Base-by-base conservation (phyloP, 2,888 invertebrate genomes). In the Rhamphomyia laevipes region DNA sequence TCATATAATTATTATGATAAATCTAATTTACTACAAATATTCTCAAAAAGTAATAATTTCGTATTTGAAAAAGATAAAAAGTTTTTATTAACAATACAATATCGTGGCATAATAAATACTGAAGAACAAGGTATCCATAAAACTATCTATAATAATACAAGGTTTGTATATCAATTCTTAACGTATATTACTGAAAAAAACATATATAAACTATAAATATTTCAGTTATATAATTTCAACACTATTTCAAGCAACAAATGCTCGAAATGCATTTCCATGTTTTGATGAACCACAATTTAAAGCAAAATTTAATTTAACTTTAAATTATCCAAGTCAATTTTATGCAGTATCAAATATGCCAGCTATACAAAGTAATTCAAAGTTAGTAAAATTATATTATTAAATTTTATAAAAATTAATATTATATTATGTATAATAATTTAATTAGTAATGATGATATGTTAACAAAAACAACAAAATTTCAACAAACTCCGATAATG, bases 221-320 rank as follows among this genome's bases (percentile, higher is more conserved):
- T 61, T 18, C 50, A 77, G 77, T 37, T 77, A 73, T 74, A 68
- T 78, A 63, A 82, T 78, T 1, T 74, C 82, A 0, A 85, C 85
- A 0, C 84, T 85, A 59, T 83, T 85, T 61, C 75, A 84, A 67
- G 74, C 81, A 1, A 77, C 79, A 2, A 69, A 80, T 50, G 83
- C 83, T 1, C 77, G 86, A 17, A 73, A 72, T 55, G 86, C 82
- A 0, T 86, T 89, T 64, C 88, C 88, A 21, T 82, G 84, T 58
- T 86, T 87, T 58, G 88, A 88, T 59, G 86, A 86, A 59, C 86
- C 86, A 0, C 76, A 74, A 12, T 71, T 81, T 53, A 86, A 86
- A 63, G 82, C 86, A 0, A 75, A 70, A 1, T 86, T 83, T 62
- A 70, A 74, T 33, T 58, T 78, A 2, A 66, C 61, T 1, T 63